Conservation (phyloP, 2,113 vertebrate species). For the Tachuris rubrigastra region DNA sequence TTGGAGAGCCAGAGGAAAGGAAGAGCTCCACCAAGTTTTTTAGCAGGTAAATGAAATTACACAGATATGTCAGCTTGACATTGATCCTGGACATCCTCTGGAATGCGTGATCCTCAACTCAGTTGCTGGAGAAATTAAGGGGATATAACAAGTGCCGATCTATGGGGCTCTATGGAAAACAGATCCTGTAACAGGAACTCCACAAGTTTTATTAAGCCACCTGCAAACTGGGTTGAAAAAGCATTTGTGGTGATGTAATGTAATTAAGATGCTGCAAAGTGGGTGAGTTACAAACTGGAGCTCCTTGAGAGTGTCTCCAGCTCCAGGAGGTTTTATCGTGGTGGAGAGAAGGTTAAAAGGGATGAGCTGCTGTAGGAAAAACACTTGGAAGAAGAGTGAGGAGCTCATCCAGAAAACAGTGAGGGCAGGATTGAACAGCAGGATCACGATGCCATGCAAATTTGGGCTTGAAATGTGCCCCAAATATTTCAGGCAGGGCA, state of each 20-base stretch:
- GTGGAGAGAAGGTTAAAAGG: fast-evolving
- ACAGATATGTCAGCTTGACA: not conserved
- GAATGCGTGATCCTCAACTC: not conserved
- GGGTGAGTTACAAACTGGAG: not conserved
- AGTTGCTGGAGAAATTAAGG: not conserved
- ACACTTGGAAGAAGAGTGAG: not conserved
- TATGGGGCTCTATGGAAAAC: not conserved
- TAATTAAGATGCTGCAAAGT: not conserved
- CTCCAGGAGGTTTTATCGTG: not conserved
- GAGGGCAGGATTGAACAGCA: not conserved
- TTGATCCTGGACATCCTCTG: not conserved
- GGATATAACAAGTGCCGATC: not conserved
- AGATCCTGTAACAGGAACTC: not conserved
- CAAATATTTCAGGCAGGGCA: not conserved
- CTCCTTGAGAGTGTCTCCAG: not conserved
- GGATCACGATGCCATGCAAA: fast-evolving
- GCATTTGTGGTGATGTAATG: fast-evolving
- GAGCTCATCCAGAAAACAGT: not conserved
- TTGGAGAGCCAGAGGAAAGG: not conserved
- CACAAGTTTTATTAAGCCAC: not conserved
- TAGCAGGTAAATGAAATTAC: not conserved
- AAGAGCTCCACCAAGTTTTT: fast-evolving
- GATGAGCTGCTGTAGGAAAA: fast-evolving
- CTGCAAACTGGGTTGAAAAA: not conserved
- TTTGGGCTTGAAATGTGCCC: not conserved